phyloP scores from a whole-genome alignment of 2,113 vertebrate genomes.

The Bubo scandiacus region DNA sequence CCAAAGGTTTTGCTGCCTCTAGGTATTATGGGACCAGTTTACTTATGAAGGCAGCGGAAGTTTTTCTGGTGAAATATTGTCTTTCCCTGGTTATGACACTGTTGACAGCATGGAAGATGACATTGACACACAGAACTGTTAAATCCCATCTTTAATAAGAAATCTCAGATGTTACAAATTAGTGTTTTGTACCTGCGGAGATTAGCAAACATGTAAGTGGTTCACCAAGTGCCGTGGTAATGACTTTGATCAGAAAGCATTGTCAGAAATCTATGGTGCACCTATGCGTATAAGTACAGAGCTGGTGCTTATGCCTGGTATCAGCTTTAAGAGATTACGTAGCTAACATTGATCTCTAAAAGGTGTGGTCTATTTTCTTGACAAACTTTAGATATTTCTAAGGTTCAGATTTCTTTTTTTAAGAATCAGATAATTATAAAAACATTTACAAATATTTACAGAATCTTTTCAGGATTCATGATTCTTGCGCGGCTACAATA shows the following conservation, averaged over 20 bases:
- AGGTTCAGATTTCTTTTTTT: not conserved
- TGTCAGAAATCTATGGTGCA: slow-evolving; percentile 36
- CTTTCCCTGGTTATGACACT: slow-evolving; percentile 30
- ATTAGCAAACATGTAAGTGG: not conserved
- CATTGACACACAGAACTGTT: slow-evolving; percentile 42
- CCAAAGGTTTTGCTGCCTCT: not conserved
- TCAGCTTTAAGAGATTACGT: not conserved
- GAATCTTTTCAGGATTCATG: not conserved
- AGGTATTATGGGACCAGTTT: not conserved
- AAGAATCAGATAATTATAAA: not conserved
- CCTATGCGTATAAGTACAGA: not conserved
- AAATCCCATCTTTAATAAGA: slow-evolving; percentile 54
- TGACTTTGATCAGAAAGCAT: slow-evolving; percentile 34
- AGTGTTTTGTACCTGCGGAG: slow-evolving; percentile 48
- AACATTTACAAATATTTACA: not conserved
- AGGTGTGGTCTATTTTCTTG: not conserved
- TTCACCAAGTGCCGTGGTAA: slow-evolving; percentile 48
- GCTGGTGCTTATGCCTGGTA: not conserved
- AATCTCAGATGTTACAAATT: not conserved
- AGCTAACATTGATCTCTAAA: not conserved
- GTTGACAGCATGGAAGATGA: slow-evolving; percentile 72
- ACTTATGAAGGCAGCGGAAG: not conserved
- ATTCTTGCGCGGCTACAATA: accelerated
- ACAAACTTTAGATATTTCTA: not conserved
- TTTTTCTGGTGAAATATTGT: not conserved